Conservation (phyloP, 2,888 invertebrate species). For the Mythimna albipuncta region DNA sequence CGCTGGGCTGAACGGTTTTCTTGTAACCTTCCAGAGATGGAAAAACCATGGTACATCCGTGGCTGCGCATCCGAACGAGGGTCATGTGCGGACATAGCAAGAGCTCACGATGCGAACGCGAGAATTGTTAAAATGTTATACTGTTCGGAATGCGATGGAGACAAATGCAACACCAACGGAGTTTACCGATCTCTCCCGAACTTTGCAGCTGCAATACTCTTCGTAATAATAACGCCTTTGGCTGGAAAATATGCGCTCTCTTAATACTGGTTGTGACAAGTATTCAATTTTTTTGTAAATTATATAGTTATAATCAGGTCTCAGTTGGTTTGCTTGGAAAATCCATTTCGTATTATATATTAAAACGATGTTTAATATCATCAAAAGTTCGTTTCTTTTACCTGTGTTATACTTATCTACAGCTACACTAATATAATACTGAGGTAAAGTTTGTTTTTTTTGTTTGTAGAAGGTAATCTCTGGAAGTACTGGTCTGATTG, state of each 20-base stretch:
- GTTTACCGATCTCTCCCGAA: constrained; percentile 72
- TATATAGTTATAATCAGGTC: background rate
- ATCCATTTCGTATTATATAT: constrained; percentile 16
- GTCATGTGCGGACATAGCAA: constrained; percentile 77
- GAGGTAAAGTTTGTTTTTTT: too few species aligned
- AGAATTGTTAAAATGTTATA: constrained; percentile 70
- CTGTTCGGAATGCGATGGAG: constrained; percentile 80
- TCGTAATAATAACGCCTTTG: constrained; percentile 75
- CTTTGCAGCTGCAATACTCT: constrained; percentile 71
- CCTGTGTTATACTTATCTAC: too few species aligned
- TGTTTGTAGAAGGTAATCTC: too few species aligned
- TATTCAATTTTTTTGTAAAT: constrained; percentile 7
- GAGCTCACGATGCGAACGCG: constrained; percentile 67
- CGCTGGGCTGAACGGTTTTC: background rate
- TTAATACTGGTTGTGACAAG: constrained; percentile 39
- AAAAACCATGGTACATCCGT: constrained; percentile 75
- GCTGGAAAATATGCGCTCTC: constrained; percentile 76
- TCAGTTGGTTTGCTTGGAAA: constrained; percentile 17
- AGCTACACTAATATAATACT: too few species aligned
- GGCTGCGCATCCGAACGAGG: constrained; percentile 83
- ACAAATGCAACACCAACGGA: constrained; percentile 75
- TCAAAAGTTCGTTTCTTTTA: background rate
- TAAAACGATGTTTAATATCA: constrained; percentile 27
- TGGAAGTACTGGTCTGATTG: too few species aligned
- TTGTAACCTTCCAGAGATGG: constrained; percentile 70